Base-by-base conservation (phyloP, 2,888 invertebrate species). In the Tethea ocularis region DNA sequence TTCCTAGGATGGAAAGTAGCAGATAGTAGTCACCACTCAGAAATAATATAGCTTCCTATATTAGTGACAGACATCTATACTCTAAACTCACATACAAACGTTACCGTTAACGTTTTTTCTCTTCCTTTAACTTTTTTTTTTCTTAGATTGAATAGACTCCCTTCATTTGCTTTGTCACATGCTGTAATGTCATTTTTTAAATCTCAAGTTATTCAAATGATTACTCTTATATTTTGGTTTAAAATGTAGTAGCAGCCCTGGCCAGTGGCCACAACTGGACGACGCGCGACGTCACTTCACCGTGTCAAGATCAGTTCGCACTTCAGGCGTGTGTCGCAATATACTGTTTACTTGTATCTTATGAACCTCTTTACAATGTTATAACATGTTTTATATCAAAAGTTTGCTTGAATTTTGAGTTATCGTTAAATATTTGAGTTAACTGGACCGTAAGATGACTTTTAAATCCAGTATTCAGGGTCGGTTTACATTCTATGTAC, bases 301-400 rank as follows among this genome's bases (percentile, higher is more conserved):
- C 66, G 68, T 77, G 80, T 79, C 81, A 79, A 77, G 78, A 79
- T 63, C 79, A 64, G 68, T 46, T 46, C 46, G 46, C 46, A 46
- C 46, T 46, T 46, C 58, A 61, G 55, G 61, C 59, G 55, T 51
- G 59, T 79, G 71, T 64, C 71, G 81, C 64, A 79, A 79, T n/a
- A 20, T 7, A 46, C 46, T 46, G 46, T 46, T 46, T 46, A 46
- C 46, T 46, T 20, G 17, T 20, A 46, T 46, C 46, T 46, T 46
- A 46, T 20, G 20, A 46, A 46, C 46, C 46, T 46, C 46, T 46
- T 20, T 41, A 41, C 46, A 46, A 46, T 10, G 20, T 46, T 20
- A 46, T n/a, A 7, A 20, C 46, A 20, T 20, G 46, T 46, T 46
- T 46, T 8, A 46, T 38, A 46, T 46, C 46, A 46, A 46, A 46